Base-by-base conservation (phyloP, 2,113 vertebrate species). In the Boulengeromyrus knoepffleri region DNA sequence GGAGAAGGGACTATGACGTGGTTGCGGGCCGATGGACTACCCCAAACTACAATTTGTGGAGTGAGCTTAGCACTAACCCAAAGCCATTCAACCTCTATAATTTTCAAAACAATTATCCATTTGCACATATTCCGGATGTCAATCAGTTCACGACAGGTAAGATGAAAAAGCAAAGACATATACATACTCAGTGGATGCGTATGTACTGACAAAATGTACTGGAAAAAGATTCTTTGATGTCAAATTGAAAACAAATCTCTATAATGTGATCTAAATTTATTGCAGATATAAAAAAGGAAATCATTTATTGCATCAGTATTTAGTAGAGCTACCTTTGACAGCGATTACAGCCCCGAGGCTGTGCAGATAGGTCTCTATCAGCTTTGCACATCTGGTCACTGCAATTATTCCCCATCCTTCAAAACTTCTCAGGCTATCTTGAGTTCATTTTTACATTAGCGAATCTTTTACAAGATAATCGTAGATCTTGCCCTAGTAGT, bases 81-180 rank as follows among this genome's bases (percentile, higher is more conserved):
- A 97, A 96, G 50, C 99, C 99, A 2, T 99, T 99, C 92, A 99
- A 99, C 92, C 94, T 99, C 92, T 99, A 99, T 90, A 96, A 97
- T 0, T 99, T 98, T 93, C 97, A 96, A 95, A 98, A 97, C 92
- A 97, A 98, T 92, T 97, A 98, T 90, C 97, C 97, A 2, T 95
- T 97, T 85, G 97, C 97, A 88, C 95, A 93, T 90, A 96, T 97
- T 87, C 97, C 97, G 93, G 97, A 97, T 5, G 96, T 97, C 89
- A 95, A 95, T 17, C 97, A 96, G 92, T 97, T 97, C 89, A 98
- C 97, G 50, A 97, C 97, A 97, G 97, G 97, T 98, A 95, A 94
- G 94, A 8, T 5, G 8, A 2, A 42, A 42, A 46, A n/a, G 3
- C 27, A 42, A 56, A 83, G 15, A 31, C 49, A 31, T 15, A 31